phyloP scores from a whole-genome alignment of 2,888 invertebrate species.

The Lacanobia wlatinum region DNA sequence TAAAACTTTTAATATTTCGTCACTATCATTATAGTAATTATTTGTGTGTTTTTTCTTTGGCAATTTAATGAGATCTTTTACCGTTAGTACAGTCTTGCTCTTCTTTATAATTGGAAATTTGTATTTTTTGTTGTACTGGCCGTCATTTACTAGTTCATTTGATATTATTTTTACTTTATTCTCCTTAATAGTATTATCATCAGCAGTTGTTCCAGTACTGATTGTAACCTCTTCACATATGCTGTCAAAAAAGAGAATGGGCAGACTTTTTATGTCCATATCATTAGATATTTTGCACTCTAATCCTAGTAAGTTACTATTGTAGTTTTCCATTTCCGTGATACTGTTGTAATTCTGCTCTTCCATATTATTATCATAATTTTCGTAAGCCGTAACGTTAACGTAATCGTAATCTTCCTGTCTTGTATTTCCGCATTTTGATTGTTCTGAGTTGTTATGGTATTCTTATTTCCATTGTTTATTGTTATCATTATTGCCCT shows the following conservation, averaged over 20 bases:
- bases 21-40: conserved; percentile 30
- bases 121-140: conserved; percentile 41
- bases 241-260: conserved; percentile 3
- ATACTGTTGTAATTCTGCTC: conserved; percentile 21
- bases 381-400: conserved; percentile 13
- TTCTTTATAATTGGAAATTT: conserved; percentile 16
- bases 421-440: conserved; percentile 4
- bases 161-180: conserved; percentile 49
- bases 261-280: conserved; percentile 9
- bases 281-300: conserved; percentile 26
- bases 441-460: conserved; percentile 25
- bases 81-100: background rate
- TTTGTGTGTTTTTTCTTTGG: conserved; percentile 20
- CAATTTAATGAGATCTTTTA: conserved; percentile 32
- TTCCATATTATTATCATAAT: conserved; percentile 25
- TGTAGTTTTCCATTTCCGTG: conserved; percentile 22
- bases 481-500: conserved; percentile 35
- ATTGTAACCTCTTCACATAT: too few relatives aligned
- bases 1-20: conserved; percentile 39
- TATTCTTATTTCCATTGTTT: conserved; percentile 29
- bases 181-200: conserved; percentile 48
- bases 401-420: conserved; percentile 3
- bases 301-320: conserved; percentile 16
- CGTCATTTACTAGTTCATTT: conserved; percentile 44
- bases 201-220: too few relatives aligned